Conservation (phyloP, 2,113 vertebrate genomes). For the Rhynchopsitta pachyrhyncha region DNA sequence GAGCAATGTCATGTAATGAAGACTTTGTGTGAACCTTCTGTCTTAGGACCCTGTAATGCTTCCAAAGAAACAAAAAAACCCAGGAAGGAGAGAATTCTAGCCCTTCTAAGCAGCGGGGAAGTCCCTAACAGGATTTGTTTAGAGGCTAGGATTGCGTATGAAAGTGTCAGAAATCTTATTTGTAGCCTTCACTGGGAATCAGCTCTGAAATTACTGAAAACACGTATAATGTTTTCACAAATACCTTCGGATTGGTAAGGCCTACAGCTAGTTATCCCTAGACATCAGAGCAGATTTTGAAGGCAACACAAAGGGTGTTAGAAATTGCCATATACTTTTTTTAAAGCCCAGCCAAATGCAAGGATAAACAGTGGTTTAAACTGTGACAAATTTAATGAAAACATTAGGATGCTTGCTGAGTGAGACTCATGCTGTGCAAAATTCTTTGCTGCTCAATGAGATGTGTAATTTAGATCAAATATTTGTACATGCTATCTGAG, state of each 20-base stretch:
- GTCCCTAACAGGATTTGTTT: not conserved
- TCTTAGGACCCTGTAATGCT: not conserved
- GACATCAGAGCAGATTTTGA: not conserved
- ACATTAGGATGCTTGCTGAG: constrained; percentile 42
- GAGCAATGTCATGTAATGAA: not conserved
- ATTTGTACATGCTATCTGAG: constrained; percentile 36
- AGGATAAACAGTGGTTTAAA: constrained; percentile 39
- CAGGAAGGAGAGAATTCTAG: not conserved
- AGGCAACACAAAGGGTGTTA: not conserved
- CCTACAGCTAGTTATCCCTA: not conserved
- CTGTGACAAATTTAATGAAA: constrained; percentile 36
- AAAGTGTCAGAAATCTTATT: not conserved
- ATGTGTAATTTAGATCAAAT: constrained; percentile 54
- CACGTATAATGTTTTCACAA: not conserved
- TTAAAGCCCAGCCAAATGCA: not conserved
- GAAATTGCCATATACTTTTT: not conserved
- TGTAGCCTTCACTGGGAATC: not conserved
- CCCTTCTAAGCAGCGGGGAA: not conserved
- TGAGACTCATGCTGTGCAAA: constrained; percentile 33
- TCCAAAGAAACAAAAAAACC: not conserved
- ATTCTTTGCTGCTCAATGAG: constrained; percentile 52
- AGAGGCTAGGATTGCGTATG: not conserved
- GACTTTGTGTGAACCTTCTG: not conserved
- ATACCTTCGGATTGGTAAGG: not conserved
- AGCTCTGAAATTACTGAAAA: not conserved